Percentiles rank a stretch among this genome's conserved stretches.
These are phyloP conservation scores for Neuroscelio doddi DNA, from an alignment of 2,888 invertebrate genomes.

Conservation along the genomic window DNA sequence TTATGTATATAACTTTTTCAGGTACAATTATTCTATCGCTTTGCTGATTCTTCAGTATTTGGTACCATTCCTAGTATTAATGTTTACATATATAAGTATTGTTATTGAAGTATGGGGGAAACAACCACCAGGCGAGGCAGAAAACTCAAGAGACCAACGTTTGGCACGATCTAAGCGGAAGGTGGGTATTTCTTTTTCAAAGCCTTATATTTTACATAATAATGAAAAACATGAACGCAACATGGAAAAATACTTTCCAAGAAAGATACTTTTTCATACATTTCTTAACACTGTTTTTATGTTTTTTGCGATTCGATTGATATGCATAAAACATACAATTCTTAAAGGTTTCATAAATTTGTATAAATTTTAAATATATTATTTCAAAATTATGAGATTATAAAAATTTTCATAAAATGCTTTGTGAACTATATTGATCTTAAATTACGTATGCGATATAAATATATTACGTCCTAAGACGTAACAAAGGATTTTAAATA, in stretches of 20 bases:
- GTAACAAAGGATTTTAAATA: too few relatives aligned
- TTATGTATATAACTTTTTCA: slow-evolving; percentile 35
- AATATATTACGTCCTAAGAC: too few relatives aligned
- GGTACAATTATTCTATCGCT: slow-evolving; percentile 82
- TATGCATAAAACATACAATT: too few relatives aligned
- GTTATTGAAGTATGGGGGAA: slow-evolving; percentile 91
- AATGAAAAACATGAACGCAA: too few relatives aligned
- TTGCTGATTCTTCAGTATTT: slow-evolving; percentile 88
- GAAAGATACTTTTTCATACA: neutral
- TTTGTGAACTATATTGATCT: too few relatives aligned
- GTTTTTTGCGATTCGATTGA: too few relatives aligned
- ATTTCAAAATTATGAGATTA: too few relatives aligned
- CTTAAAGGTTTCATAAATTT: too few relatives aligned
- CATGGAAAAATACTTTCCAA: too few relatives aligned
- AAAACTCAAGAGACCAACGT: slow-evolving; percentile 85
- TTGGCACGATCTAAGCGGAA: slow-evolving; percentile 90
- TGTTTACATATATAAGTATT: slow-evolving; percentile 90
- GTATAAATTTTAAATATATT: too few relatives aligned
- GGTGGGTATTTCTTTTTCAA: slow-evolving; percentile 74
- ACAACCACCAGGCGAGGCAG: slow-evolving; percentile 90
- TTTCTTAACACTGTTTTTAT: neutral
- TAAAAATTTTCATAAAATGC: too few relatives aligned
- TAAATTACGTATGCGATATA: too few relatives aligned
- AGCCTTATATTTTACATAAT: neutral
- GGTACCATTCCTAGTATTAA: slow-evolving; percentile 84